Percentiles rank a stretch among this genome's conserved stretches.
These are phyloP conservation scores for Pollenia labialis DNA, from an alignment of 2,888 invertebrate species.

Conservation along the genomic window DNA sequence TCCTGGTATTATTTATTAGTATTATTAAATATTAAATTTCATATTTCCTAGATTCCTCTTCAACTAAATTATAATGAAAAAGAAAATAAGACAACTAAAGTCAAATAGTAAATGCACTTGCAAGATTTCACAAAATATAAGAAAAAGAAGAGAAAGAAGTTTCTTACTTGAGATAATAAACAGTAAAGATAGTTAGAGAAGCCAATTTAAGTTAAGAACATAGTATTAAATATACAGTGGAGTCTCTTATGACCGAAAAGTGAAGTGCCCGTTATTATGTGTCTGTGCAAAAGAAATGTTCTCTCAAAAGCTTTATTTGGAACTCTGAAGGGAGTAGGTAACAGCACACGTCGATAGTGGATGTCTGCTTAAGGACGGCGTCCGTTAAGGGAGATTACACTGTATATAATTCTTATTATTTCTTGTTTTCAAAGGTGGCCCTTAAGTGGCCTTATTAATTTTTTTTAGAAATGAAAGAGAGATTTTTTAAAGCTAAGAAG, in stretches of 20 bases:
- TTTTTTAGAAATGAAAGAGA: neutral
- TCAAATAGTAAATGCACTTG: neutral
- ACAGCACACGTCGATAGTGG: no score
- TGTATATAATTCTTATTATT: neutral
- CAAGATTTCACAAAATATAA: neutral
- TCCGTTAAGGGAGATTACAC: no score
- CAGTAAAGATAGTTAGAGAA: no score
- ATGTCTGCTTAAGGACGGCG: no score
- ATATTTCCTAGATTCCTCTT: constrained; percentile 8
- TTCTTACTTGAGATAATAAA: neutral
- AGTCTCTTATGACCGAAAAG: no score
- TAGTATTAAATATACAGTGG: no score
- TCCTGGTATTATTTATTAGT: neutral
- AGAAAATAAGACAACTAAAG: neutral
- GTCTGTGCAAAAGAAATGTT: no score
- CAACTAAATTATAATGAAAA: neutral
- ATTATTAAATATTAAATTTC: constrained; percentile 24
- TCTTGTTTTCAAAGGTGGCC: neutral
- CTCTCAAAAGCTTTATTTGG: no score
- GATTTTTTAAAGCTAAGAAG: neutral
- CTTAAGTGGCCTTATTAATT: constrained; percentile 3
- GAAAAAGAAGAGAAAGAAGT: neutral
- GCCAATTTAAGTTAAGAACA: no score
- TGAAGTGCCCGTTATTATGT: no score
- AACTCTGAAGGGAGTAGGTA: no score